A percentile compares a stretch with the other conserved stretches of the same genome.
Evolutionary conservation across 2,113 vertebrate species (phyloP).

Genomic region (Meles meles): DNA sequence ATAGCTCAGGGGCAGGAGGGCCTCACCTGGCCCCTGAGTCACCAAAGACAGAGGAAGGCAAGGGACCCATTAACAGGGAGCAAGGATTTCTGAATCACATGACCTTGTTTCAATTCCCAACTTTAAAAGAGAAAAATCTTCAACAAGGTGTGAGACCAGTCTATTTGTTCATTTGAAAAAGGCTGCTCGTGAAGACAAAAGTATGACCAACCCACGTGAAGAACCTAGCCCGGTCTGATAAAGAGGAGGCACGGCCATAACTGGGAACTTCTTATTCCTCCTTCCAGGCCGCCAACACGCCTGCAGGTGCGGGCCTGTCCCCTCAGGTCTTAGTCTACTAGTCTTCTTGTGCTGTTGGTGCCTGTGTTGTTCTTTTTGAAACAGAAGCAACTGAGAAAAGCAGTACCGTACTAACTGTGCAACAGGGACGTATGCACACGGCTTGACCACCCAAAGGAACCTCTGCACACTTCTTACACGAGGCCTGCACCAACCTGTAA

Average conservation of each 20-base stretch:
- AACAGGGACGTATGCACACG: background rate
- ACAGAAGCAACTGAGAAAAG: background rate
- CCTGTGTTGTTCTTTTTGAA: background rate
- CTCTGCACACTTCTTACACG: background rate
- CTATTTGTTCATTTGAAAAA: background rate
- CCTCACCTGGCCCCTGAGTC: background rate
- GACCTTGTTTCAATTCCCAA: background rate
- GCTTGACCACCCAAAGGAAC: background rate
- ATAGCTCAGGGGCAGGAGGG: background rate
- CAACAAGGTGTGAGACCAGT: background rate
- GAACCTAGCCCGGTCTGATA: background rate
- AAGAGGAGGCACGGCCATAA: too few species aligned
- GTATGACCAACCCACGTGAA: background rate
- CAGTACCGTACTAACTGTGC: background rate
- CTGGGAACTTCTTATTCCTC: background rate
- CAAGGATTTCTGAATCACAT: background rate
- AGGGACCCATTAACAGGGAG: background rate
- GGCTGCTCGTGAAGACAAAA: background rate
- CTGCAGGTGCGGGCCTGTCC: accelerated
- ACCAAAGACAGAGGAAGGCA: background rate
- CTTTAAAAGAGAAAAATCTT: constrained; percentile 13
- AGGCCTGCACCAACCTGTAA: background rate
- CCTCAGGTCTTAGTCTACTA: background rate
- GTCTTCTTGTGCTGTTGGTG: background rate
- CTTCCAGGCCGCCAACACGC: background rate